These are phyloP conservation scores for Acrobasis suavella DNA, from an alignment of 2,888 invertebrate genomes.

Conservation along the genomic window DNA sequence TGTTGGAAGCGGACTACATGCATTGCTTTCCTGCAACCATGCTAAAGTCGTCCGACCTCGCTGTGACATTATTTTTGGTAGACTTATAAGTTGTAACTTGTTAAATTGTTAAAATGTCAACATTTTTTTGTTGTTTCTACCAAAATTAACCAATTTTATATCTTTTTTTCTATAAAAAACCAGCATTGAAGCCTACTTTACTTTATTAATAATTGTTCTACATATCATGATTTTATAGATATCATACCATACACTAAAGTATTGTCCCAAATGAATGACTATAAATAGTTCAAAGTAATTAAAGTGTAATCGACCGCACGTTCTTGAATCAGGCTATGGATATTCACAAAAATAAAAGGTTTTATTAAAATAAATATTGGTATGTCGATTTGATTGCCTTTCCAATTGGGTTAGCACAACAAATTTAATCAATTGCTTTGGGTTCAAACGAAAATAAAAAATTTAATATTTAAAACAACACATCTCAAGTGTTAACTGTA, in stretches of 20 bases:
- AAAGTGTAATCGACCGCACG: neutral
- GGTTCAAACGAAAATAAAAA: neutral
- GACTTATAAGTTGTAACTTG: too few relatives aligned
- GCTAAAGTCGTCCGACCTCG: too few relatives aligned
- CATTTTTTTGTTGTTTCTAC: too few relatives aligned
- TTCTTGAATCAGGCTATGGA: neutral
- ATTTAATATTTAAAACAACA: too few relatives aligned
- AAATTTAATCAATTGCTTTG: neutral
- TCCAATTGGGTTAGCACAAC: neutral
- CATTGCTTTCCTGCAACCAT: too few relatives aligned
- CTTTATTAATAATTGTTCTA: conserved; percentile 28
- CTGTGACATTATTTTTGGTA: too few relatives aligned
- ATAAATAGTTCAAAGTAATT: conserved; percentile 12
- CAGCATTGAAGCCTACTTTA: neutral
- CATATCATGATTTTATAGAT: conserved; percentile 13
- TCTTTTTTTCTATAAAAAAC: too few relatives aligned
- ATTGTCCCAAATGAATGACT: conserved; percentile 6
- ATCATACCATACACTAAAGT: neutral
- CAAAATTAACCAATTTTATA: too few relatives aligned
- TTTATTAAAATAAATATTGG: neutral
- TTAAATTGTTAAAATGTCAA: too few relatives aligned
- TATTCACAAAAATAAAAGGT: neutral
- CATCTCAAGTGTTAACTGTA: too few relatives aligned
- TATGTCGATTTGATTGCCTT: neutral
- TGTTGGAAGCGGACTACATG: too few relatives aligned